These are phyloP conservation scores for Brevimyrus niger DNA, from an alignment of 2,113 vertebrate species.

Conservation along the genomic window DNA sequence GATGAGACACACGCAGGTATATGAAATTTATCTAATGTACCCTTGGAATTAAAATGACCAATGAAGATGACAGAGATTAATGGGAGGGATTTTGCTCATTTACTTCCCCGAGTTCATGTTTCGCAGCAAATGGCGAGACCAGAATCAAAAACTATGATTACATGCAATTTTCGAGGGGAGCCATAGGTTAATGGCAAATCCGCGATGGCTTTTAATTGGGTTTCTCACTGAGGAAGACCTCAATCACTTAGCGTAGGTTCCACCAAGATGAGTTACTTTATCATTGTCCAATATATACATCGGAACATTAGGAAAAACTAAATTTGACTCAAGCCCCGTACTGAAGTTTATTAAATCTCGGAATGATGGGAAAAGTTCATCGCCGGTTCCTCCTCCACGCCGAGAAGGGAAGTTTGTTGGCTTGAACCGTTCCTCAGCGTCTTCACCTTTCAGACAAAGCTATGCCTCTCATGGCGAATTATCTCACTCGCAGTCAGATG, in stretches of 20 bases:
- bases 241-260: not conserved
- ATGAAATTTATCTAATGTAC: slow-evolving; percentile 8
- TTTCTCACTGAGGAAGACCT: not conserved
- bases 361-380: slow-evolving; percentile 24
- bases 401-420: slow-evolving; percentile 26
- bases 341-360: not conserved
- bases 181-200: slow-evolving; percentile 4
- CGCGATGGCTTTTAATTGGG: not conserved
- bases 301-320: not conserved
- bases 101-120: not conserved
- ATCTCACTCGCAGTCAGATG: slow-evolving; percentile 40
- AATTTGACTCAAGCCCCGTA: not conserved
- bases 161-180: not conserved
- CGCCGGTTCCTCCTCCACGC: slow-evolving; percentile 25
- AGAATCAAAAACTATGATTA: not conserved
- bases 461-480: slow-evolving; percentile 34
- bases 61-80: slow-evolving; percentile 16
- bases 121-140: not conserved
- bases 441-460: slow-evolving; percentile 45
- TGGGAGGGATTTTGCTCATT: not conserved
- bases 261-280: slow-evolving; percentile 1
- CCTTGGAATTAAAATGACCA: slow-evolving; percentile 3
- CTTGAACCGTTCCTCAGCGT: slow-evolving; percentile 40
- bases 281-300: not conserved
- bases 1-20: slow-evolving; percentile 6